Conservation (phyloP, 2,113 vertebrate species). For the Crotalus viridis region DNA sequence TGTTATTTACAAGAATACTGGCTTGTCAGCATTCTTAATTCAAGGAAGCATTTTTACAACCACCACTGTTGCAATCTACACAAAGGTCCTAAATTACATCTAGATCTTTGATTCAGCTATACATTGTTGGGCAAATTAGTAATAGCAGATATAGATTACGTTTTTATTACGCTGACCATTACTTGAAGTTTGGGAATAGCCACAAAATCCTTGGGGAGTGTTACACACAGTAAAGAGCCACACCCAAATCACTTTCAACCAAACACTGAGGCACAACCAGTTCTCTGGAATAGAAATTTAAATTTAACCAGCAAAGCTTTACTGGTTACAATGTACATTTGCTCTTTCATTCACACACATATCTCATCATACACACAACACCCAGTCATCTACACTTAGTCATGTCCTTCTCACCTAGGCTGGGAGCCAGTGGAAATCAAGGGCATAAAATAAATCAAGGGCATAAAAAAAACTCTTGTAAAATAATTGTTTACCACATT, state of each 20-base stretch:
- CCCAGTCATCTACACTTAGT: not conserved
- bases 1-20: not conserved
- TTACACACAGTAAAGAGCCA: not conserved
- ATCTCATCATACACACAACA: not conserved
- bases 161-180: not conserved
- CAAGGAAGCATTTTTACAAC: not conserved
- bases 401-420: too few relatives aligned
- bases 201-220: not conserved
- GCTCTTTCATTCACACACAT: not conserved
- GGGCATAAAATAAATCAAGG: too few relatives aligned
- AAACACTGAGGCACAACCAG: not conserved
- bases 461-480: not conserved
- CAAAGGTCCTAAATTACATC: not conserved
- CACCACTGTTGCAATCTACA: not conserved
- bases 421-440: too few relatives aligned
- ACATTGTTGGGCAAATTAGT: not conserved
- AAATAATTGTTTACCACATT: conserved; percentile 1
- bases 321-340: not conserved
- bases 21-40: not conserved
- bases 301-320: not conserved
- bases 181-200: not conserved
- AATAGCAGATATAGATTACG: not conserved
- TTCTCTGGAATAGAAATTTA: not conserved
- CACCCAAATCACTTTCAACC: not conserved
- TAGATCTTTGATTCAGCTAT: not conserved